phyloP scores from a whole-genome alignment of 2,113 vertebrate genomes.

The Calonectris borealis region DNA sequence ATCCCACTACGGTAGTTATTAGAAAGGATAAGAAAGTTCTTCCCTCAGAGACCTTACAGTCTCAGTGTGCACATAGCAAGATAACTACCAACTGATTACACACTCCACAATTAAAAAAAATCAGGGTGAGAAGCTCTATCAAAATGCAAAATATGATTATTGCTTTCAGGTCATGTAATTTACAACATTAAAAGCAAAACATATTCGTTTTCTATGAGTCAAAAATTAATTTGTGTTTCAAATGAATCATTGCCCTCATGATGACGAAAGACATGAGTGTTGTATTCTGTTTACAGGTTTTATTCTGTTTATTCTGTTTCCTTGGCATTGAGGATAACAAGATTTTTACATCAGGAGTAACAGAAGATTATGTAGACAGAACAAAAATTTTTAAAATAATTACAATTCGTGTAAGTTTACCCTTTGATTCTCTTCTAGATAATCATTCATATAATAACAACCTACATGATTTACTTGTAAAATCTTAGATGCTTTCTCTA shows the following conservation, averaged over 20 bases:
- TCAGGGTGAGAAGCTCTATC: neutral
- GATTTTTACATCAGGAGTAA: neutral
- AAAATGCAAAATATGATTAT: neutral
- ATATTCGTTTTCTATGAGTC: neutral
- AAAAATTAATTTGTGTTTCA: constrained; percentile 2
- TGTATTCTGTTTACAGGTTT: neutral
- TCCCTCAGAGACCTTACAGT: neutral
- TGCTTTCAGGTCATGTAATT: neutral
- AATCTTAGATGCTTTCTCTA: neutral
- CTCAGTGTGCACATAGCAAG: neutral
- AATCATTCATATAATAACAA: neutral
- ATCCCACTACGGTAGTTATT: neutral
- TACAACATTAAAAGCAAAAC: neutral
- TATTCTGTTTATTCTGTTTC: neutral
- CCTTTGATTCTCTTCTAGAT: neutral
- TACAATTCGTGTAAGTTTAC: neutral
- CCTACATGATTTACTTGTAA: neutral
- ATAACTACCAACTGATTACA: neutral
- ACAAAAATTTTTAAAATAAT: neutral
- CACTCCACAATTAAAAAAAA: neutral
- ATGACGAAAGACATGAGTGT: neutral
- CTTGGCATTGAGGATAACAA: neutral
- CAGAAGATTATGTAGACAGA: neutral
- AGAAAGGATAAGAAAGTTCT: neutral
- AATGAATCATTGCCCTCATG: neutral